phyloP scores from a whole-genome alignment of 2,113 vertebrate species.

The Zosterops japonicus region DNA sequence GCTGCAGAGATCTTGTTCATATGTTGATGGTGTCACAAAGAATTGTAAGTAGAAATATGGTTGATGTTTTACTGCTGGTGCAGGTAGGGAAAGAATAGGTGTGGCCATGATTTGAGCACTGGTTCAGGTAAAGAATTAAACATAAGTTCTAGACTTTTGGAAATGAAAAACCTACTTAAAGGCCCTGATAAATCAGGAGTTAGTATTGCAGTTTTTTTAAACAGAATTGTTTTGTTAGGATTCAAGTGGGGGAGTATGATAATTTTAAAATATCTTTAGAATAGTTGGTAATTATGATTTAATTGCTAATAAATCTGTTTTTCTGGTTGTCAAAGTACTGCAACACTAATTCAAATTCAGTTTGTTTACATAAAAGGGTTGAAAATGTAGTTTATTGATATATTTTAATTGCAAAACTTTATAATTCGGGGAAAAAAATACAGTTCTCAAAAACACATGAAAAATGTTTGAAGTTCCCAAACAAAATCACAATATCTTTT shows the following conservation, averaged over 20 bases:
- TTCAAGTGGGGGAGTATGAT: background rate
- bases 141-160: background rate
- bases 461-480: rapidly evolving
- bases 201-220: background rate
- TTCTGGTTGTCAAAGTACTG: background rate
- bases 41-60: background rate
- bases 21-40: background rate
- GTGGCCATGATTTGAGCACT: background rate
- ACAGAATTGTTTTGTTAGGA: background rate
- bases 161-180: background rate
- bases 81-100: background rate
- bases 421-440: background rate
- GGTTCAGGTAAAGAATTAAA: background rate
- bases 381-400: background rate
- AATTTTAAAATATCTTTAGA: background rate
- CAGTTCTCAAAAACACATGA: background rate
- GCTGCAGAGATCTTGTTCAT: background rate
- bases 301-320: background rate
- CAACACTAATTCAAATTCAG: background rate
- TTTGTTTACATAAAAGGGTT: background rate
- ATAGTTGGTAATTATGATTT: background rate
- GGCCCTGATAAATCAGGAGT: background rate
- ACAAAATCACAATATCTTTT: background rate
- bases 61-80: background rate
- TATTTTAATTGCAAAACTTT: background rate